Conservation (phyloP, 2,113 vertebrate species). For the Edolisoma coerulescens region DNA sequence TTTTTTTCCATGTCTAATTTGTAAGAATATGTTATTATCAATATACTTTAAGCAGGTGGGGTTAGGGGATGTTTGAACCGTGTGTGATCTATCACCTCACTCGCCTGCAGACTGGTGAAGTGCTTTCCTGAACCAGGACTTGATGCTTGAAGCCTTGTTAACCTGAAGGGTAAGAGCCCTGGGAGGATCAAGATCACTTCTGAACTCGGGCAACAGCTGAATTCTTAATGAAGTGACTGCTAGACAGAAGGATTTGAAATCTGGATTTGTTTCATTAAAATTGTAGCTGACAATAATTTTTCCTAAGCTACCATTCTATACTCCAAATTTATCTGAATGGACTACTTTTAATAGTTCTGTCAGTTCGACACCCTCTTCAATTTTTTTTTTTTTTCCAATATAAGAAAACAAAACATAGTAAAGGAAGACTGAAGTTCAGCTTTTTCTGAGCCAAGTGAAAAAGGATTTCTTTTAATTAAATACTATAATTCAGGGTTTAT, state of each 20-base stretch:
- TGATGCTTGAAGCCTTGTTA: background rate
- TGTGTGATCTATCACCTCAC: background rate
- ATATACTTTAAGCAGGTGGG: background rate
- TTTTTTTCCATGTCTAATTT: background rate
- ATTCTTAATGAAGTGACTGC: background rate
- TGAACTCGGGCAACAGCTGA: background rate
- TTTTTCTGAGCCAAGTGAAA: background rate
- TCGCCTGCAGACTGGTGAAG: background rate
- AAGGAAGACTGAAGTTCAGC: background rate
- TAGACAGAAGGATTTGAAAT: background rate
- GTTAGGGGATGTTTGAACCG: background rate
- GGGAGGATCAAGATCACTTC: conserved; percentile 1
- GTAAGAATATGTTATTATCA: background rate
- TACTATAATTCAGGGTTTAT: background rate
- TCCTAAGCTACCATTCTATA: background rate
- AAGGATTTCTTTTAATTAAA: background rate
- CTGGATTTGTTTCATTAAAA: conserved; percentile 4
- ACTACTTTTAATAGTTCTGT: background rate
- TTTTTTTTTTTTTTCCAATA: background rate
- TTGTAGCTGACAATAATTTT: background rate
- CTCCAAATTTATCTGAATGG: background rate
- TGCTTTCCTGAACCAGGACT: background rate
- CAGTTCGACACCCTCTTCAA: background rate
- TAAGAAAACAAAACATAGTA: background rate
- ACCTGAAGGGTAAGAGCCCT: background rate